Evolutionary conservation across 2,797 vertebrate species (phyloP).

Genomic region (Typhlichthys eigenmanni): DNA sequence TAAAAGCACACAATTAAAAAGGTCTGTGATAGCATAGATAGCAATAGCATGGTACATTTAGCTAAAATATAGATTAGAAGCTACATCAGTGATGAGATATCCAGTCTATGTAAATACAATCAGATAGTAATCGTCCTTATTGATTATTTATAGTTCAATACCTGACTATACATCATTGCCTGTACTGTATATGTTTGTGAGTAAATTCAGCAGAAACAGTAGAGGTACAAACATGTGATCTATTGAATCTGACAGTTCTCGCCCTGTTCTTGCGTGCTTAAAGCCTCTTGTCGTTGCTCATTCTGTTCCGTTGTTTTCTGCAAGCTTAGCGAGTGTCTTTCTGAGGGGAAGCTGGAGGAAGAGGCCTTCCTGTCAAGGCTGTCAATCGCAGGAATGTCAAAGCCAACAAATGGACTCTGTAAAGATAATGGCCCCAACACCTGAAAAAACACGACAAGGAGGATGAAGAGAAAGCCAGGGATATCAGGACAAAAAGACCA

Average conservation of each 20-base stretch:
- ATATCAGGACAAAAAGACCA: neutral
- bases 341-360: constrained; percentile 26
- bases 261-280: constrained; percentile 36
- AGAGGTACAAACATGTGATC: no score
- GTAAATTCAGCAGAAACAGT: no score
- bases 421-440: constrained; percentile 38
- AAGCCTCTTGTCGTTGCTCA: constrained; percentile 33
- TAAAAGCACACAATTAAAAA: no score
- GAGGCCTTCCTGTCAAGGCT: constrained; percentile 26
- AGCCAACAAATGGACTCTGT: constrained; percentile 52
- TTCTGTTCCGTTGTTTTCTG: constrained; percentile 50
- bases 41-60: no score
- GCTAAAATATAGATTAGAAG: no score
- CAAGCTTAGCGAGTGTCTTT: constrained; percentile 28
- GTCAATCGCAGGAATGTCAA: constrained; percentile 43
- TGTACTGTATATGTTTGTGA: no score
- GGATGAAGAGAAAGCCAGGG: neutral
- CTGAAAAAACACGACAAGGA: constrained; percentile 25
- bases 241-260: constrained; percentile 87
- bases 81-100: no score
- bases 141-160: no score
- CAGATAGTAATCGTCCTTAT: no score
- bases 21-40: no score
- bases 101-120: no score
- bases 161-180: no score